These are phyloP conservation scores for Myripristis murdjan DNA, from an alignment of 2,797 vertebrate genomes.

Conservation along the genomic window DNA sequence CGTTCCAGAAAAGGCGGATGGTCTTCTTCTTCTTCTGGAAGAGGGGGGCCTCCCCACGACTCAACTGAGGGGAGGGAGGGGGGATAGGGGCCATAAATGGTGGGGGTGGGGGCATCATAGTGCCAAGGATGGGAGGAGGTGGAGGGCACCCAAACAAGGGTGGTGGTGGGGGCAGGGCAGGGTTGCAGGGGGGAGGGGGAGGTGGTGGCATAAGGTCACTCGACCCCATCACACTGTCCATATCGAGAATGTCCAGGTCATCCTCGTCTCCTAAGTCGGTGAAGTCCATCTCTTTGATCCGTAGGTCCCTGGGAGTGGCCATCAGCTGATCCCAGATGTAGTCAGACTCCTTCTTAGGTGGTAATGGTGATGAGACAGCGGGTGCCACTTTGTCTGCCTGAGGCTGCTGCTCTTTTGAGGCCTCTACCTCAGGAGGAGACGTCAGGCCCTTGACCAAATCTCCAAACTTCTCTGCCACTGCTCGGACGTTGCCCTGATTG, in stretches of 20 bases:
- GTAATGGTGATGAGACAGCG: slow-evolving; percentile 49
- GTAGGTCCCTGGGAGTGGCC: slow-evolving; percentile 93
- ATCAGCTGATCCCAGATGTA: slow-evolving; percentile 99
- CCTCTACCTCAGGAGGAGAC: slow-evolving; percentile 82
- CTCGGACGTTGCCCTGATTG: slow-evolving; percentile 93
- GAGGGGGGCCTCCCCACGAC: slow-evolving; percentile 89
- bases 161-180: slow-evolving; percentile 91
- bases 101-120: slow-evolving; percentile 92
- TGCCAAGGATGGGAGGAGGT: slow-evolving; percentile 89
- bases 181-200: slow-evolving; percentile 86
- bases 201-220: slow-evolving; percentile 88
- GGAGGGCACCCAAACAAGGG: slow-evolving; percentile 90
- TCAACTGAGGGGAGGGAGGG: slow-evolving; percentile 91
- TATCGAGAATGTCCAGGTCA: slow-evolving; percentile 92
- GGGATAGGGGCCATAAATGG: slow-evolving; percentile 87
- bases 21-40: slow-evolving; percentile 99
- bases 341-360: slow-evolving; percentile 94
- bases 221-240: slow-evolving; percentile 85
- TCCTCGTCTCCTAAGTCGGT: slow-evolving; percentile 96
- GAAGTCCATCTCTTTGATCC: slow-evolving; percentile 99
- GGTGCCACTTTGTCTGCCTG: slow-evolving; percentile 78
- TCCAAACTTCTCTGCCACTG: slow-evolving; percentile 93
- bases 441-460: slow-evolving; percentile 89
- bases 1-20: slow-evolving; percentile 98
- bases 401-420: slow-evolving; percentile 81